A percentile compares a stretch with the other conserved stretches of the same genome.
phyloP scores from a whole-genome alignment of 2,888 invertebrate species.

The Molorchus minor region DNA sequence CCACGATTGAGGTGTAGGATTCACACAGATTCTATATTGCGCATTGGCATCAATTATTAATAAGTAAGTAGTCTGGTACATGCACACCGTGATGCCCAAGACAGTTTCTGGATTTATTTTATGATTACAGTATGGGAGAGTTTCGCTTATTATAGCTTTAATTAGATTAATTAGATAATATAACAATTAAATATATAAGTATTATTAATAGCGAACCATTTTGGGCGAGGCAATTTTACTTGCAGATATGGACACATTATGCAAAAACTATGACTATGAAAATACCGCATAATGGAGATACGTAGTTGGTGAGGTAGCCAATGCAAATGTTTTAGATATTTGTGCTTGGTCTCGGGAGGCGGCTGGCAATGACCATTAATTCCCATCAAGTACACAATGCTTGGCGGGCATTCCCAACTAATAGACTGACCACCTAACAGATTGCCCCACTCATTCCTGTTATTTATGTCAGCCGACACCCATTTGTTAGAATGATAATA shows the following conservation, averaged over 20 bases:
- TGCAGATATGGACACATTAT: conserved; percentile 7
- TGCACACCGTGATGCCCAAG: too few species aligned
- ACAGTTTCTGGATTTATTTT: too few species aligned
- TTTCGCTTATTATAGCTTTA: too few species aligned
- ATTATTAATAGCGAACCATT: conserved; percentile 7
- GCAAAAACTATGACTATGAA: conserved; percentile 9
- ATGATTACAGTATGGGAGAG: too few species aligned
- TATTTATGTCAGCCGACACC: conserved; percentile 55
- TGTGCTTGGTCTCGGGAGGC: conserved; percentile 53
- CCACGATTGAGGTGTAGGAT: too few species aligned
- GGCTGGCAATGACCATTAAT: conserved; percentile 53
- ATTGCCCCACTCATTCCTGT: conserved; percentile 58
- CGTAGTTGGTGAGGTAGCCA: conserved; percentile 44
- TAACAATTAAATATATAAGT: too few species aligned
- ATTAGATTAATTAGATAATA: too few species aligned
- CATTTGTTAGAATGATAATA: conserved; percentile 49
- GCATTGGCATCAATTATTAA: too few species aligned
- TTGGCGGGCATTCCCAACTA: conserved; percentile 59
- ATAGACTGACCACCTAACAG: conserved; percentile 61
- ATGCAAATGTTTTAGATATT: conserved; percentile 58
- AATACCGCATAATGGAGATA: conserved; percentile 31
- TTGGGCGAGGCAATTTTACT: not conserved
- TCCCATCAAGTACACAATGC: conserved; percentile 59
- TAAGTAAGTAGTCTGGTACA: too few species aligned
- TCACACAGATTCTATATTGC: too few species aligned